Conservation (phyloP, 2,888 invertebrate species). For the Acleris holmiana region DNA sequence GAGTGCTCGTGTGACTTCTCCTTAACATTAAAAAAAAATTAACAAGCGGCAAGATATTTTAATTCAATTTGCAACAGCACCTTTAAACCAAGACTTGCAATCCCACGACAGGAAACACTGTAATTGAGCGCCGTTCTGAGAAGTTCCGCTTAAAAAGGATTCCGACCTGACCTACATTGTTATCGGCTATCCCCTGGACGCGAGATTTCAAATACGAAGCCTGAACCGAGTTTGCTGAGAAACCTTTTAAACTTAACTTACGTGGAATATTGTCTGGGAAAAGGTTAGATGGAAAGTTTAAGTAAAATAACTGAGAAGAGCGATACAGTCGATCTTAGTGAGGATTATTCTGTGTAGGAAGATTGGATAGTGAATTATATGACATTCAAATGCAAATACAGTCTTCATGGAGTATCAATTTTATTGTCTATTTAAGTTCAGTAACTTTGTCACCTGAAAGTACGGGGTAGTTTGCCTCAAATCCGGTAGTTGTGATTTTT, state of each 20-base stretch:
- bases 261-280: slow-evolving; percentile 16
- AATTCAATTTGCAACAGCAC: not conserved
- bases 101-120: slow-evolving; percentile 9
- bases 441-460: no score
- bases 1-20: no score
- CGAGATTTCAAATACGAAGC: slow-evolving; percentile 31
- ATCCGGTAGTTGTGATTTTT: no score
- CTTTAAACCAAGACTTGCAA: slow-evolving; percentile 1
- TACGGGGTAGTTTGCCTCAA: no score
- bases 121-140: slow-evolving; percentile 29
- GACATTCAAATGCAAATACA: not conserved
- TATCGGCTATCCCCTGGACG: slow-evolving; percentile 30
- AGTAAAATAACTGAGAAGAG: not conserved
- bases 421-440: no score
- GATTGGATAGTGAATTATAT: not conserved
- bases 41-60: no score
- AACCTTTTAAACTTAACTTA: slow-evolving; percentile 30
- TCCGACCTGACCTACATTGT: slow-evolving; percentile 36
- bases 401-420: no score
- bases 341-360: not conserved
- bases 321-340: not conserved
- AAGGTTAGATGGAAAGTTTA: not conserved
- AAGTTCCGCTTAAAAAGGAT: slow-evolving; percentile 29
- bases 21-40: no score
- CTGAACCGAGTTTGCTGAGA: slow-evolving; percentile 16